Conservation (phyloP, 2,797 vertebrate genomes). For the Myotis daubentonii region DNA sequence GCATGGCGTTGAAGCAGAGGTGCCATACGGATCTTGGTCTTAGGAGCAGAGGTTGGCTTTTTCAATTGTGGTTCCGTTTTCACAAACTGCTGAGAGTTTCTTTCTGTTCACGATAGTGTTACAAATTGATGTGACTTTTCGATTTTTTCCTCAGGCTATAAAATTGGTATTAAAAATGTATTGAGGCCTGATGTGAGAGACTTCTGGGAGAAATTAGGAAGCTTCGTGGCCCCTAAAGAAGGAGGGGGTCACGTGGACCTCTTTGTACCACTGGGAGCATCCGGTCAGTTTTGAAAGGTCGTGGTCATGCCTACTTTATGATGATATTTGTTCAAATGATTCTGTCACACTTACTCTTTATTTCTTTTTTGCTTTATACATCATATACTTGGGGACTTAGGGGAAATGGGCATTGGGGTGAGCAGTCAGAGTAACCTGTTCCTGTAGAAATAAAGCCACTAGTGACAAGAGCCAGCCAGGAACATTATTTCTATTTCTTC, state of each 20-base stretch:
- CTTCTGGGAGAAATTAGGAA: slow-evolving; percentile 92
- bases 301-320: not conserved
- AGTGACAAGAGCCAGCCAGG: not conserved
- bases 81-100: not conserved
- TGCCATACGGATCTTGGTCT: not conserved
- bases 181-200: slow-evolving; percentile 85
- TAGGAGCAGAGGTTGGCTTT: not conserved
- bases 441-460: not conserved
- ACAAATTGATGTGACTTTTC: not conserved
- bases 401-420: not conserved
- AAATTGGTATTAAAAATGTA: slow-evolving; percentile 85
- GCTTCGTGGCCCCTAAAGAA: slow-evolving; percentile 82
- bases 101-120: not conserved
- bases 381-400: not conserved
- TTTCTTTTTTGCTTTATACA: not conserved
- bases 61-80: not conserved
- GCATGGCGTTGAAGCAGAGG: fast-evolving
- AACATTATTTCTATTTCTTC: not conserved
- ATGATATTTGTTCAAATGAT: not conserved
- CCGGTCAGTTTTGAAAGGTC: slow-evolving; percentile 84
- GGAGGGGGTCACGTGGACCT: slow-evolving; percentile 89
- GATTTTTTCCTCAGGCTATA: slow-evolving; percentile 80
- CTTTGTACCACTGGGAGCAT: slow-evolving; percentile 91
- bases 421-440: not conserved
- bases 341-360: not conserved